Evolutionary conservation across 2,888 invertebrate genomes (phyloP), one percentile per base, ranked within the genome.

Genomic region (Pimpla rufipes): DNA sequence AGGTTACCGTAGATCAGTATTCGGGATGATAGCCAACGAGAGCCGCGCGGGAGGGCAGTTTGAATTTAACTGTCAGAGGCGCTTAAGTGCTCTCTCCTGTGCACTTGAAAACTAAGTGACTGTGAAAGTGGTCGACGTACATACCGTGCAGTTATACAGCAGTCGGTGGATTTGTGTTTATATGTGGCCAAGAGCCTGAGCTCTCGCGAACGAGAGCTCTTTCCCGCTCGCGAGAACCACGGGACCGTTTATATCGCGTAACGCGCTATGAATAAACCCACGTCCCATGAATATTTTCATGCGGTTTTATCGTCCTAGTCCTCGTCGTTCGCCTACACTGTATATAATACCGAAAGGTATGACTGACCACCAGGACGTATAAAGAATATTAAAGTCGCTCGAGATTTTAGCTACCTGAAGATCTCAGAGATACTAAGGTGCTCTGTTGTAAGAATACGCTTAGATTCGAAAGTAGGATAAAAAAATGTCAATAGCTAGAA

Each of bases 11-110:
- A 87, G 86, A 90, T 89, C 89, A 88, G 88, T 86, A 85, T 80
- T 87, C 79, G 73, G 80, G 81, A 67, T 62, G 59, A 74, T 62
- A 62, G 74, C 74, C 59, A 29, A 74, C 47, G 47, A 37, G 74
- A 47, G 62, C 79, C 67, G 68, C 59, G 86, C 86, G 84, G 79
- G 85, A 85, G 85, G 85, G 84, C 88, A 88, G 89, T 89, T 90
- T 89, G 90, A 90, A 90, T 90, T 90, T 90, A 90, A 90, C 90
- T 89, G 89, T 90, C 89, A 86, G 89, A 86, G 85, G 70, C 86
- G 88, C 86, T 90, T 88, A 89, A 90, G 88, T 89, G 88, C 89
- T 87, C 85, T 77, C 85, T 70, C 66, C 68, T 62, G 79, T 81
- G 74, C 74, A 88, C 88, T 89, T 74, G 86, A 87, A 82, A 89